phyloP scores from a whole-genome alignment of 2,113 vertebrate species.

The Emydura subglobosa region DNA sequence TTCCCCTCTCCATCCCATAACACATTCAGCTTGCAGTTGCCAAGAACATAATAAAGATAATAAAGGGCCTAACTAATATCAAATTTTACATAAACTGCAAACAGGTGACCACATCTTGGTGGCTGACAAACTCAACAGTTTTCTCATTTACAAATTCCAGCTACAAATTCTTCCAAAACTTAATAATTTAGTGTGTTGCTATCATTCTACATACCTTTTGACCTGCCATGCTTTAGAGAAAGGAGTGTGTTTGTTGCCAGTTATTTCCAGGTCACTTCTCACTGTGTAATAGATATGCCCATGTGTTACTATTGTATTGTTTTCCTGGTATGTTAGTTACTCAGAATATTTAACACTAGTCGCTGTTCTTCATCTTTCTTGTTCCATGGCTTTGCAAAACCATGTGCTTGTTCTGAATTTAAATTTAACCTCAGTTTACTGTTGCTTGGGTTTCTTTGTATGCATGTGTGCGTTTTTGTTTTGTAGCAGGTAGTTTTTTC shows the following conservation, averaged over 20 bases:
- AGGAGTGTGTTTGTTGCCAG: neutral
- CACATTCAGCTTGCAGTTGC: neutral
- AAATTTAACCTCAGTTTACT: neutral
- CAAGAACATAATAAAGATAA: neutral
- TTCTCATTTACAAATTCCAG: neutral
- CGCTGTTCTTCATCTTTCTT: neutral
- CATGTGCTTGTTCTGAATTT: neutral
- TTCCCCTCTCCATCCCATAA: neutral
- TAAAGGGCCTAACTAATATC: neutral
- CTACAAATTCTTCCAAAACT: neutral
- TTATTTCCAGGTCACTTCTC: neutral
- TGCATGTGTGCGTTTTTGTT: neutral
- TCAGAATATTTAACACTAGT: neutral
- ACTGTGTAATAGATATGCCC: neutral
- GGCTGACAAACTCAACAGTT: neutral
- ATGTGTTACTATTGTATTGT: neutral
- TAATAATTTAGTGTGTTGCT: neutral
- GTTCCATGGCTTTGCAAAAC: neutral
- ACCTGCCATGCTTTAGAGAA: neutral
- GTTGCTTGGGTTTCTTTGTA: neutral
- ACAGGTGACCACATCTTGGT: neutral
- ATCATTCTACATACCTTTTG: neutral
- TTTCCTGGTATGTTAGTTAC: neutral
- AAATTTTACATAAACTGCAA: neutral
- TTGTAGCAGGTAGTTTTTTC: neutral